These are phyloP conservation scores for Atta texana DNA, from an alignment of 1,140 invertebrate genomes.

Conservation along the genomic window DNA sequence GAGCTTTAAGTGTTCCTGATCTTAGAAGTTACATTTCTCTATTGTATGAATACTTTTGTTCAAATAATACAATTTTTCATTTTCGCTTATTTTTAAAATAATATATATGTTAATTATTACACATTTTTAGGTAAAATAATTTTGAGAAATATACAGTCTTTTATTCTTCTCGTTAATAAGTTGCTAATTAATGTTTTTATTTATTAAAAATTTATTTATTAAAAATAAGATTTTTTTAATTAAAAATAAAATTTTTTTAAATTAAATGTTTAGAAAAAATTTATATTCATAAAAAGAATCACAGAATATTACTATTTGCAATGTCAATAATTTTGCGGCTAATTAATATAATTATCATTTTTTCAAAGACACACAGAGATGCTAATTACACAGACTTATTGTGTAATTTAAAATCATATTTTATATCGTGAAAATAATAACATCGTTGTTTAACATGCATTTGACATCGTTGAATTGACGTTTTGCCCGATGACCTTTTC, in stretches of 20 bases:
- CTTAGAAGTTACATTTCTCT: too few relatives aligned
- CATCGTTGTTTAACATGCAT: neutral
- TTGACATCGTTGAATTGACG: neutral
- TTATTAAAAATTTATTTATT: too few relatives aligned
- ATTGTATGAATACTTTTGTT: too few relatives aligned
- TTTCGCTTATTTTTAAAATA: too few relatives aligned
- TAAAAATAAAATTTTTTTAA: neutral
- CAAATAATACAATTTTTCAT: too few relatives aligned
- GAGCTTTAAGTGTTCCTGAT: too few relatives aligned
- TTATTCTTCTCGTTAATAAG: too few relatives aligned
- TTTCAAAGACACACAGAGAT: neutral
- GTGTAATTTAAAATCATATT: neutral
- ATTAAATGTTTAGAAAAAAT: neutral
- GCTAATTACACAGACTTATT: neutral
- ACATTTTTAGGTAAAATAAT: too few relatives aligned
- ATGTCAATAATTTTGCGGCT: neutral
- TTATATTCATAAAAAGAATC: neutral
- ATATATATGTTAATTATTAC: too few relatives aligned
- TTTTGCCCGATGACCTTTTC: conserved; percentile 32
- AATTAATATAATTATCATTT: neutral
- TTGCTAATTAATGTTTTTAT: too few relatives aligned
- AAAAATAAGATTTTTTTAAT: too few relatives aligned
- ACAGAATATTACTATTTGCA: neutral
- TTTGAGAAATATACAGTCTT: too few relatives aligned
- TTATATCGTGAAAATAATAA: neutral